Evolutionary conservation across 2,888 invertebrate genomes (phyloP).

Genomic region (Oeneis ivallda): DNA sequence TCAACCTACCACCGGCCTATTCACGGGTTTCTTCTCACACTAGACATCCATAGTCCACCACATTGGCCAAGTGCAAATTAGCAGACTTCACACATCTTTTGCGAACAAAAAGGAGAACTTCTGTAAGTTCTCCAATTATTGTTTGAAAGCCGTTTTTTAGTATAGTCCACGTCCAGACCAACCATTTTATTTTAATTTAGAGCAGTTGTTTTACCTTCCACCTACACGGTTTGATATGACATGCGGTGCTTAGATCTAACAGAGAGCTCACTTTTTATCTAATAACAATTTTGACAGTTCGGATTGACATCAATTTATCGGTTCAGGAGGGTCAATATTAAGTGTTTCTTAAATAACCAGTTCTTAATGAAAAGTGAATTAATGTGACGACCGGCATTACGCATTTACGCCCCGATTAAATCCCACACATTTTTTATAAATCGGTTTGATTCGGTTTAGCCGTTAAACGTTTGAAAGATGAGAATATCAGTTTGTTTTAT

Average conservation of each 20-base stretch:
- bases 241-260: background rate
- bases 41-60: too few relatives aligned
- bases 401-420: constrained; percentile 57
- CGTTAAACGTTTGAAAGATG: constrained; percentile 65
- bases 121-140: too few relatives aligned
- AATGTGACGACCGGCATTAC: constrained; percentile 50
- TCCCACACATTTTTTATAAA: constrained; percentile 54
- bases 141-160: too few relatives aligned
- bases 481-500: constrained; percentile 51
- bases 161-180: too few relatives aligned
- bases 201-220: background rate
- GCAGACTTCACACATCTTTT: too few relatives aligned
- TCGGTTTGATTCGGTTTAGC: constrained; percentile 48
- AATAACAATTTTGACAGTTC: constrained; percentile 23
- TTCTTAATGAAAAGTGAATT: constrained; percentile 53
- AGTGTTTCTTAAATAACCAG: constrained; percentile 39
- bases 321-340: constrained; percentile 42
- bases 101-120: too few relatives aligned
- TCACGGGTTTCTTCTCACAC: too few relatives aligned
- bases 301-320: constrained; percentile 27
- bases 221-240: background rate
- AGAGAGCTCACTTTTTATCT: background rate
- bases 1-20: too few relatives aligned
- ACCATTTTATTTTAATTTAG: too few relatives aligned
- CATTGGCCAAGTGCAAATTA: too few relatives aligned